Conservation (phyloP, 2,797 vertebrate genomes). For the Aselliscus stoliczkanus region DNA sequence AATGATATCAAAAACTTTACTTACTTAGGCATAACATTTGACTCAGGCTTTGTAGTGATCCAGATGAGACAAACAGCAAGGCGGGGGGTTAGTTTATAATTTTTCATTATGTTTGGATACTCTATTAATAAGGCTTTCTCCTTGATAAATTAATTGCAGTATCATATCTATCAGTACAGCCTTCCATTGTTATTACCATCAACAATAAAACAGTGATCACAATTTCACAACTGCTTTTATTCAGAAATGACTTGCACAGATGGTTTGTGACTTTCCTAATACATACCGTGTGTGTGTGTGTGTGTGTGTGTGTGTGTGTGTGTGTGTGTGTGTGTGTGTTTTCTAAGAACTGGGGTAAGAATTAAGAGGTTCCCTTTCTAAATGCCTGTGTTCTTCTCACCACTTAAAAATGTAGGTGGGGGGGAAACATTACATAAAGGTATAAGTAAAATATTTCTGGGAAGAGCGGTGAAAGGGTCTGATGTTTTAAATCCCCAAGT, state of each 20-base stretch:
- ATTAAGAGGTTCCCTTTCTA: neutral
- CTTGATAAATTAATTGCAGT: constrained; percentile 51
- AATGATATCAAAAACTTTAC: constrained; percentile 9
- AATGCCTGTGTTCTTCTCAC: neutral
- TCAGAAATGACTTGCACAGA: constrained; percentile 51
- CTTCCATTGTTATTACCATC: constrained; percentile 55
- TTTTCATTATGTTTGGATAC: constrained; percentile 66
- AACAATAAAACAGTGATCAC: constrained; percentile 58
- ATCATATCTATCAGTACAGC: constrained; percentile 22
- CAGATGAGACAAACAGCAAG: constrained; percentile 53
- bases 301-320: neutral
- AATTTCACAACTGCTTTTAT: constrained; percentile 56
- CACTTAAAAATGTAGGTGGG: neutral
- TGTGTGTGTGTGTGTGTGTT: neutral
- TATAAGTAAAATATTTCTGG: neutral
- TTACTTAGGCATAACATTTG: constrained; percentile 54
- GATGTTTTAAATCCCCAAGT: neutral
- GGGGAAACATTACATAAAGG: neutral
- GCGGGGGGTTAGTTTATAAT: constrained; percentile 25
- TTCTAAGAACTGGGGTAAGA: neutral
- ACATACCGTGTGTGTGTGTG: neutral
- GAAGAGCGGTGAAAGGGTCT: neutral
- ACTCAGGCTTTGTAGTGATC: constrained; percentile 27
- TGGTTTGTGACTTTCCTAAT: neutral
- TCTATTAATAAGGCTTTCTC: constrained; percentile 66